phyloP scores from a whole-genome alignment of 2,888 invertebrate species.

The Diadromus collaris region DNA sequence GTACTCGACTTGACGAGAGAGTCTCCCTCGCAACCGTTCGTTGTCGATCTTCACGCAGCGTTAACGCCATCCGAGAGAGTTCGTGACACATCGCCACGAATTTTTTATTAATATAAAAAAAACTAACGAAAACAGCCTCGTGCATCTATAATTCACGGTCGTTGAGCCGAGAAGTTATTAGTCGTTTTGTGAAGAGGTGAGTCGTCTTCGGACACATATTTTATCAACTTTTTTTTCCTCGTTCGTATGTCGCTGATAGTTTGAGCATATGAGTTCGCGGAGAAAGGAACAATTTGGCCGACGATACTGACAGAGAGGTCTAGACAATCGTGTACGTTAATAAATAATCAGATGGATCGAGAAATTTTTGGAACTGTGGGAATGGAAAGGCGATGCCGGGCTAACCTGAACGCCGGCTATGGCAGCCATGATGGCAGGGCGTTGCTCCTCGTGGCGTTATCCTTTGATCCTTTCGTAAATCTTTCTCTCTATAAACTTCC shows the following conservation, averaged over 20 bases:
- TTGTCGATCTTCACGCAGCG: slow-evolving; percentile 49
- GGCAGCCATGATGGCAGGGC: slow-evolving; percentile 76
- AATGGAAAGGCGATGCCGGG: slow-evolving; percentile 34
- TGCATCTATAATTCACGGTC: slow-evolving; percentile 36
- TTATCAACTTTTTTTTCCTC: not conserved
- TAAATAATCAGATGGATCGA: not conserved
- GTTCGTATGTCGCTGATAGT: slow-evolving; percentile 2
- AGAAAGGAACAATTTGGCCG: slow-evolving; percentile 42
- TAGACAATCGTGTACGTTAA: not conserved
- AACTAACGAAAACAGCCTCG: slow-evolving; percentile 28
- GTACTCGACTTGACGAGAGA: slow-evolving; percentile 58
- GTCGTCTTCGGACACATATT: slow-evolving; percentile 31
- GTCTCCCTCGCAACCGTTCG: slow-evolving; percentile 58
- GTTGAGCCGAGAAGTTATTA: slow-evolving; percentile 48
- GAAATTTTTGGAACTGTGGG: not conserved
- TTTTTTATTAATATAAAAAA: slow-evolving; percentile 19
- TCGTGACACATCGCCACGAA: slow-evolving; percentile 41
- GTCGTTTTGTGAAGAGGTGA: slow-evolving; percentile 60
- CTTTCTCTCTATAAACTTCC: not conserved
- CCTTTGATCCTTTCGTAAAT: slow-evolving; percentile 11
- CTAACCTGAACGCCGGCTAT: slow-evolving; percentile 60
- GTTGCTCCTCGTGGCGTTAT: slow-evolving; percentile 67
- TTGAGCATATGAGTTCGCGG: slow-evolving; percentile 28
- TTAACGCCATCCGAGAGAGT: slow-evolving; percentile 29
- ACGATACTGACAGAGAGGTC: slow-evolving; percentile 17